Evolutionary conservation across 53 echinoderm and acorn worm species (phyloP), one percentile per base, ranked within the genome.

Genomic region (Actinopyga echinites): DNA sequence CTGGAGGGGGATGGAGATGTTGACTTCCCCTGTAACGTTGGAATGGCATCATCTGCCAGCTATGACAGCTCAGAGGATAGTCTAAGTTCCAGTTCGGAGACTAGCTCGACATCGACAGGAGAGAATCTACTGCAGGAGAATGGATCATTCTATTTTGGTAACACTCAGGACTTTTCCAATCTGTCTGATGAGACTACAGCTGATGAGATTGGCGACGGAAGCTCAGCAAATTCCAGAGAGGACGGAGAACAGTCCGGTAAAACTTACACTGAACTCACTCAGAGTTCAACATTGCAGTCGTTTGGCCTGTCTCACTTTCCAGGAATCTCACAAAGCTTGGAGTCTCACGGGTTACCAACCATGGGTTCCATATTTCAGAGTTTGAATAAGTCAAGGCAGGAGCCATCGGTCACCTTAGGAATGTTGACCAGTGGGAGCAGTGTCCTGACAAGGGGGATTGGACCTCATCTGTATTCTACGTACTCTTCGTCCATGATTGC

Each of bases 51-150:
- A 35, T 87, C 87, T 78, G 64, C 89, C 69, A 84, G 86, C 29
- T 95, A 95, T 64, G 86, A 91, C 21, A 88, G 91, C 31, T 95
- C 95, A 5, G 95, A 95, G 59, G 95, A 95, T 40, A 95, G 93
- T 68, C 30, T 91, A 9, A 85, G 89, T 79, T 89, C 89, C 49
- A 87, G 92, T 85, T 93, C 95, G 0, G 95, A 95, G 20, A 82
- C 87, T 12, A 93, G 93, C 83, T 91, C 93, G 57, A 89, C 83
- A 59, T 89, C 84, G 9, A 85, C 38, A 40, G 63, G 63, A 0
- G 63, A 80, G 28, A 28, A 62, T 1, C 81, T 61, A 1, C 9
- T 22, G 9, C 81, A 80, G n/a, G 63, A 31, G 24, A 54, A 36
- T 30, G 42, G 28, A 36, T 45, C 57, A 32, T 80, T 40, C 60